Base-by-base conservation (phyloP, 92 coral and sea anemone genomes). In the Palythoa caribaeorum region DNA sequence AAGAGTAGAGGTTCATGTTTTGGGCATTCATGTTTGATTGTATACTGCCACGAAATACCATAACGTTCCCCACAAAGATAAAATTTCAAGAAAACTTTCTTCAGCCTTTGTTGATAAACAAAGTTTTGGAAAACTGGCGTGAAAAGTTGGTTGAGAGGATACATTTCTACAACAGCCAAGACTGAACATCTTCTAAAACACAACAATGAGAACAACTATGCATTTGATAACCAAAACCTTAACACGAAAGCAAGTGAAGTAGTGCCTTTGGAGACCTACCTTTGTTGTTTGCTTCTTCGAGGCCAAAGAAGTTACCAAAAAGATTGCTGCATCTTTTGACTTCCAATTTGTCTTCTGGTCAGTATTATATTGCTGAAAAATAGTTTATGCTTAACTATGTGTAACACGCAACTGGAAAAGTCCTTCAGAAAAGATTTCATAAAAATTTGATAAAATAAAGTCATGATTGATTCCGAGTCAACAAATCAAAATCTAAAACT, bases 251-350 rank as follows among this genome's bases (percentile, higher is more conserved):
- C 17, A 1, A 8, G 28, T 1, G 44, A 15, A 21, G 3, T 28
- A 21, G 3, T 28, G 28, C 28, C 37, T 48, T 10, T 69, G 6
- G 2, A 39, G 50, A 44, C 50, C 50, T 44, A 97, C 99, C 98
- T 95, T 97, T 65, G 99, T 93, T 72, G 99, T 97, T 89, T 97
- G 99, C 84, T 94, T 95, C 85, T 97, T 97, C 10, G 94, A 92
- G 40, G 99, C 99, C 78, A 97, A 89, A 53, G 99, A 97, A 20
- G 99, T 97, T 5, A 97, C 99, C 80, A 97, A 88, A 77, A 92
- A 97, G 66, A 97, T 94, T 9, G 99, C 98, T 57, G 98, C 96
- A 89, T 97, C 99, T 87, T 97, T 97, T 81, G 96, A 88, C 88
- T 91, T 97, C 99, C 99, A 97, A 91, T 92, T 92, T 73, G 90